Percentiles rank a stretch among this genome's conserved stretches.
Evolutionary conservation across 2,888 invertebrate genomes (phyloP).

Genomic region (Cephus sareptanus): DNA sequence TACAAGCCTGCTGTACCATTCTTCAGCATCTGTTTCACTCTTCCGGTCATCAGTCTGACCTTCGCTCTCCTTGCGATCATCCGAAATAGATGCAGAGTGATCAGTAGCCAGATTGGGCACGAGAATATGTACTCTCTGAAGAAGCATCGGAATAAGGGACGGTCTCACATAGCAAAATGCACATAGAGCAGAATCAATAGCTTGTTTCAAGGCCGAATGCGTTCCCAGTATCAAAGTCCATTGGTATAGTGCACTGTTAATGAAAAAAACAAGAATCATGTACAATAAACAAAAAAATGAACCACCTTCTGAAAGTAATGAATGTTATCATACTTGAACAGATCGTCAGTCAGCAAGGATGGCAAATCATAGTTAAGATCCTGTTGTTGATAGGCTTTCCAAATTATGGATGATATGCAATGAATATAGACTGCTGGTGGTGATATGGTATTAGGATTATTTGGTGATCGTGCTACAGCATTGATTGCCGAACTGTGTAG

Average conservation of each 20-base stretch:
- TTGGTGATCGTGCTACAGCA: constrained; percentile 57
- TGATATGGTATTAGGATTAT: constrained; percentile 40
- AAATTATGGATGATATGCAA: constrained; percentile 84
- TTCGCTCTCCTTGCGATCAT: constrained; percentile 70
- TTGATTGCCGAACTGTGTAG: constrained; percentile 71
- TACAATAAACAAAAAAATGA: background rate
- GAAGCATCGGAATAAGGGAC: constrained; percentile 78
- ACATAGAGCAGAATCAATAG: constrained; percentile 88
- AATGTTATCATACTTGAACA: constrained; percentile 73
- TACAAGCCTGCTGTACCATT: constrained; percentile 72
- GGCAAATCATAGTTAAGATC: constrained; percentile 74
- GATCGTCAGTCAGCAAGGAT: constrained; percentile 76
- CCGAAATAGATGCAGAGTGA: constrained; percentile 70
- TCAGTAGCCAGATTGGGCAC: constrained; percentile 68
- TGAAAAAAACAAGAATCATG: background rate
- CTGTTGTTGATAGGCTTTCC: constrained; percentile 75
- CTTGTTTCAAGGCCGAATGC: constrained; percentile 80
- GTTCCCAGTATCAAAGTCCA: constrained; percentile 81
- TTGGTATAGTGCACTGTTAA: constrained; percentile 73
- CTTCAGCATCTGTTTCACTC: constrained; percentile 67
- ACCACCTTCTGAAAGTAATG: background rate
- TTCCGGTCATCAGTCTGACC: constrained; percentile 80
- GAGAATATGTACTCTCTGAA: constrained; percentile 78
- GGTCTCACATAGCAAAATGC: constrained; percentile 87
- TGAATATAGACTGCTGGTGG: constrained; percentile 74